Percentiles rank a stretch among this genome's conserved stretches.
Evolutionary conservation across 2,888 invertebrate species (phyloP).

Genomic region (Oxytorus armatus): DNA sequence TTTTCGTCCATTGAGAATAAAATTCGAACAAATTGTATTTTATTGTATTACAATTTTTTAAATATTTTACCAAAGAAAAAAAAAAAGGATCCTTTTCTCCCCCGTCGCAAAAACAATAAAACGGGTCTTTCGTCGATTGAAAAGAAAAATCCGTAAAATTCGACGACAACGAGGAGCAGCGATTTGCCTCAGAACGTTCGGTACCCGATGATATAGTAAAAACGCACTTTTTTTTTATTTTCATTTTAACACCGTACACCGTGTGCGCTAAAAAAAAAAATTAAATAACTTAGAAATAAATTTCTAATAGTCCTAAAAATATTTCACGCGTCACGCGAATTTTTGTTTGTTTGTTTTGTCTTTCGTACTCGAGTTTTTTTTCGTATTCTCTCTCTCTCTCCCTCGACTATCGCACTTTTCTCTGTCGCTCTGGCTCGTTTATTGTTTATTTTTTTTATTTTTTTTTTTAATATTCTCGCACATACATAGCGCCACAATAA

Average conservation of each 20-base stretch:
- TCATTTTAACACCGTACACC: constrained; percentile 45
- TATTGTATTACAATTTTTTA: background rate
- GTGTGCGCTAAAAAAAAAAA: constrained; percentile 51
- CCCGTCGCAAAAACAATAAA: background rate
- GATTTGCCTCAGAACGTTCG: constrained; percentile 47
- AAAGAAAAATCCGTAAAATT: constrained; percentile 12
- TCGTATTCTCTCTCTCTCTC: constrained; percentile 23
- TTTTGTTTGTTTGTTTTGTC: constrained; percentile 37
- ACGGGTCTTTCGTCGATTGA: constrained; percentile 1
- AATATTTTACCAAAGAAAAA: background rate
- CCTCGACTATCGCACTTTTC: background rate
- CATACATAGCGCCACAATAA: constrained; percentile 10
- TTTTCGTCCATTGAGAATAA: background rate
- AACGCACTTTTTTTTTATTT: constrained; percentile 47
- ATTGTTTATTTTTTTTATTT: constrained; percentile 2
- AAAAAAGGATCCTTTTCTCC: background rate
- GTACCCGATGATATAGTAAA: constrained; percentile 51
- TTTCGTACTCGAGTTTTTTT: constrained; percentile 18
- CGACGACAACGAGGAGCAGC: constrained; percentile 64
- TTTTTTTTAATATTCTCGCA: too few relatives aligned
- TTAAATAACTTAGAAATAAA: constrained; percentile 47
- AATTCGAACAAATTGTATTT: constrained; percentile 1
- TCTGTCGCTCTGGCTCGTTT: constrained; percentile 17
- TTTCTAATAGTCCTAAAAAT: constrained; percentile 45
- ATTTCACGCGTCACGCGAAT: constrained; percentile 35